A percentile compares a stretch with the other conserved stretches of the same genome.
phyloP scores from a whole-genome alignment of 2,888 invertebrate species.

The Eutolmus rufibarbis region DNA sequence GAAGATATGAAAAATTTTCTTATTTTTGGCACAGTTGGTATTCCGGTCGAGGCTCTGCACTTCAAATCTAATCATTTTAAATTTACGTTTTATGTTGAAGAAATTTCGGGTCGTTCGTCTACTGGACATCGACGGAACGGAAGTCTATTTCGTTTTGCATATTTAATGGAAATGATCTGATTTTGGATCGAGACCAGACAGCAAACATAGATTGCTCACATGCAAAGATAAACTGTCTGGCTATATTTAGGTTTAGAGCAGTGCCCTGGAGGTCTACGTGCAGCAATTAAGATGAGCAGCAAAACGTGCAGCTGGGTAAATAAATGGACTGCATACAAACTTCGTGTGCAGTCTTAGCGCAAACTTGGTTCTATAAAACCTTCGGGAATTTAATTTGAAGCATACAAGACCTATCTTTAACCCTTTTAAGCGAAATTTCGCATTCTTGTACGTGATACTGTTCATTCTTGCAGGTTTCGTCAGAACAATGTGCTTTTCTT shows the following conservation, averaged over 20 bases:
- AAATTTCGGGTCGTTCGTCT: not conserved
- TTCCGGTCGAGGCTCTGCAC: not conserved
- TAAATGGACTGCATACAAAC: not conserved
- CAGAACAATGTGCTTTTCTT: not conserved
- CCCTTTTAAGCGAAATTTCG: not conserved
- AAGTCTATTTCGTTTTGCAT: not conserved
- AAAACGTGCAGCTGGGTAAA: not conserved
- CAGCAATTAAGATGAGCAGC: not conserved
- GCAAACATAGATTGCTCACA: not conserved
- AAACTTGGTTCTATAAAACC: not conserved
- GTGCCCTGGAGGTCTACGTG: not conserved
- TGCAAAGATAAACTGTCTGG: slow-evolving; percentile 12
- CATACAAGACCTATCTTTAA: not conserved
- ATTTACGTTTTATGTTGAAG: not conserved
- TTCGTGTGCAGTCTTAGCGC: slow-evolving; percentile 6
- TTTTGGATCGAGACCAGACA: not conserved
- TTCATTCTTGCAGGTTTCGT: not conserved
- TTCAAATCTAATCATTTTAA: not conserved
- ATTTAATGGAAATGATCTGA: not conserved
- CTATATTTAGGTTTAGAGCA: not conserved
- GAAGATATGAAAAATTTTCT: not conserved
- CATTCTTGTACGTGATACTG: not conserved
- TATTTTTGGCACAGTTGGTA: not conserved
- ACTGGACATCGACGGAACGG: not conserved
- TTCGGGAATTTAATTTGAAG: not conserved